These are phyloP conservation scores for Pseudomyrmex dendroicus DNA, from an alignment of 1,140 invertebrate genomes.

Conservation along the genomic window DNA sequence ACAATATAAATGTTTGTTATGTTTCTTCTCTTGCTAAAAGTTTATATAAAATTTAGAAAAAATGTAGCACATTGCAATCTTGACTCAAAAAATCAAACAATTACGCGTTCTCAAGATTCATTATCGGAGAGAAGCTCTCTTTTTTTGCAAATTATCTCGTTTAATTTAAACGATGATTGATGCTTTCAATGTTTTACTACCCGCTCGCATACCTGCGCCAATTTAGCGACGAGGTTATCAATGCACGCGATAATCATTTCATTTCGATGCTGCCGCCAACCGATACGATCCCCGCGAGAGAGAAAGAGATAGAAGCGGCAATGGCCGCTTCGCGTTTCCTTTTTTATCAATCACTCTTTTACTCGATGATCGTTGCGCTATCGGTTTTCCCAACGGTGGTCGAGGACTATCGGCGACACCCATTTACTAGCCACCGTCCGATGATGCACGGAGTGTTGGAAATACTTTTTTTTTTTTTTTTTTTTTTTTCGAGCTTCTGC, in stretches of 20 bases:
- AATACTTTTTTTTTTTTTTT: constrained; percentile 62
- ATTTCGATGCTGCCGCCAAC: constrained; percentile 24
- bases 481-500: constrained; percentile 52
- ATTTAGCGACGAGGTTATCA: constrained; percentile 41
- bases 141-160: constrained; percentile 7
- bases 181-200: constrained; percentile 38
- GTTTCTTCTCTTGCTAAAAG: not conserved
- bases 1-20: not conserved
- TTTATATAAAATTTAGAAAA: not conserved
- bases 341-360: constrained; percentile 78
- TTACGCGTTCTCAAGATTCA: not conserved
- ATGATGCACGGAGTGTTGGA: constrained; percentile 42
- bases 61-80: too few species aligned
- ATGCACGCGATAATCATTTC: constrained; percentile 41
- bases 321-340: constrained; percentile 41
- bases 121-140: constrained; percentile 1
- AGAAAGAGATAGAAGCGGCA: not conserved
- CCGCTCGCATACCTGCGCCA: not conserved
- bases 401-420: constrained; percentile 41
- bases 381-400: constrained; percentile 54
- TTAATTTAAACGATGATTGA: constrained; percentile 30
- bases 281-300: constrained; percentile 58
- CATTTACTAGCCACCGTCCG: constrained; percentile 45
- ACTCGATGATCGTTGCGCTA: constrained; percentile 75
- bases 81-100: too few species aligned